Evolutionary conservation across 2,888 invertebrate species (phyloP), one percentile per base, ranked within the genome.

Genomic region (Erebia palarica): DNA sequence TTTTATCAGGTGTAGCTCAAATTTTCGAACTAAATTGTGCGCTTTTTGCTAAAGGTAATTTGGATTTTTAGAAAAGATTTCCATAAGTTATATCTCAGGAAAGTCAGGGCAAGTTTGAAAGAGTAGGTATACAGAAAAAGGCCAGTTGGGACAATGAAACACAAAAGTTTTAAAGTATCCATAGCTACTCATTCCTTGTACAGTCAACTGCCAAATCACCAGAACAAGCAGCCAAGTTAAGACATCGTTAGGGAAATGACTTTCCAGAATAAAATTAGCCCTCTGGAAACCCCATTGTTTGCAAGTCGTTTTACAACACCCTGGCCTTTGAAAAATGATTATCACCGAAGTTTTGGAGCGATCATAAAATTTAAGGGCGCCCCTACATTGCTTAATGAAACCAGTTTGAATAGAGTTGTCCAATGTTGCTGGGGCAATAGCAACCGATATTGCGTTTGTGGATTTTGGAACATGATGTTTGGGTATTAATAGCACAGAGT

Each of bases 291-390:
- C 78, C 78, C 77, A 77, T 81, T 82, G 81, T 83, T 81, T 78
- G 79, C 77, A 77, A 81, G 78, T 77, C 76, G 76, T 77, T 77
- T 78, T 75, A 77, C 78, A 77, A 75, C 76, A 73, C 75, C 77
- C 76, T 71, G 74, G 78, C 78, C 77, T 80, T 83, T 86, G 84
- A 87, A 85, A 86, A 88, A 88, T 86, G 81, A 85, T 87, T 83
- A 86, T 85, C 78, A 77, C 73, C 69, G 71, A 86, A 89, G 82
- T 89, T 89, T 80, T 66, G 72, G 71, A 63, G 70, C 74, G 77
- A 71, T 75, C 79, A 79, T 83, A 80, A 82, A 81, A 82, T 81
- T 82, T 82, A 81, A 83, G 80, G 78, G 76, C 67, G 57, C 72
- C 73, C 70, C 68, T 64, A 65, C 59, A 69, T 63, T 64, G 72